phyloP scores from a whole-genome alignment of 2,113 vertebrate species.

The Lepidothrix coronata region DNA sequence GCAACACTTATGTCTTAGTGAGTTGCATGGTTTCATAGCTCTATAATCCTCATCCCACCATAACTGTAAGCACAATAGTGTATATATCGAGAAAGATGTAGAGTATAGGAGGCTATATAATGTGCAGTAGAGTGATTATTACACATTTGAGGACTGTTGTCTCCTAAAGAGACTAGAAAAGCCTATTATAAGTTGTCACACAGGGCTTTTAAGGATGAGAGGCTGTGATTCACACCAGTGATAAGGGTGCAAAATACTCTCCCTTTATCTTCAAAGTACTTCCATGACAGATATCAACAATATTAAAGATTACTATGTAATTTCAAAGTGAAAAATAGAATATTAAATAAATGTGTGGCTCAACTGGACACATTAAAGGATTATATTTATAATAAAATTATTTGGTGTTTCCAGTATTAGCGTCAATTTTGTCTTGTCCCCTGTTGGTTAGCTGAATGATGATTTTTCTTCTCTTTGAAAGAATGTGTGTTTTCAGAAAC shows the following conservation, averaged over 20 bases:
- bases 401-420: neutral
- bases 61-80: neutral
- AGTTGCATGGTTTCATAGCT: neutral
- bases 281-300: neutral
- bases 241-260: neutral
- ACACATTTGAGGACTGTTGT: neutral
- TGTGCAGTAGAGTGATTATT: neutral
- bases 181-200: neutral
- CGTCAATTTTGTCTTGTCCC: neutral
- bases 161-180: neutral
- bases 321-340: neutral
- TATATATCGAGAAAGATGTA: neutral
- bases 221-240: neutral
- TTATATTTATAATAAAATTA: neutral
- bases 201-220: neutral
- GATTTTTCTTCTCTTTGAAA: neutral
- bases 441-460: neutral
- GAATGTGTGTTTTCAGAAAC: rapidly evolving
- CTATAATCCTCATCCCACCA: neutral
- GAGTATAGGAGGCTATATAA: neutral
- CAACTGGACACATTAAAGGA: neutral
- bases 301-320: neutral
- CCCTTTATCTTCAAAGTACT: neutral
- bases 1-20: neutral
- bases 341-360: neutral